Evolutionary conservation across 2,888 invertebrate species (phyloP).

Genomic region (Anagyrus pseudococci): DNA sequence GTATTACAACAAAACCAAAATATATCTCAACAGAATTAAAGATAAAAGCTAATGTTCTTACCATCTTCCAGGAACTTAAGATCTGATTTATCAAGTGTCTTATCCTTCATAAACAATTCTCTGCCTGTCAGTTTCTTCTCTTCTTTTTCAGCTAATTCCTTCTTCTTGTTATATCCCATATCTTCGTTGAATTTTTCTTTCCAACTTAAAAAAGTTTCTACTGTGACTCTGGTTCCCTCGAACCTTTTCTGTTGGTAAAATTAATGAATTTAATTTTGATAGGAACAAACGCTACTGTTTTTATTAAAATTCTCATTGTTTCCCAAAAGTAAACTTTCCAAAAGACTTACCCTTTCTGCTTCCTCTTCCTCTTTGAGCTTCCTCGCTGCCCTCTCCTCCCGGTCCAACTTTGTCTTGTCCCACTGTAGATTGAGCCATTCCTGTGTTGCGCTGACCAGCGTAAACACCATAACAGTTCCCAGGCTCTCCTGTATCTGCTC

Average conservation of each 20-base stretch:
- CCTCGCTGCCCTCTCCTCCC: constrained; percentile 74
- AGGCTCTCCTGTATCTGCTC: constrained; percentile 84
- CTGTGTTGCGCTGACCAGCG: constrained; percentile 89
- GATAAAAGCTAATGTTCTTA: too few relatives aligned
- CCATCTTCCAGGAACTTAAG: constrained; percentile 93
- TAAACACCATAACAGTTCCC: constrained; percentile 98
- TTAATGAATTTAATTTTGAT: constrained; percentile 2
- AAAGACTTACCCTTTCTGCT: constrained; percentile 75
- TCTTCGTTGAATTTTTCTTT: constrained; percentile 92
- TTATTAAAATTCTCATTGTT: too few relatives aligned
- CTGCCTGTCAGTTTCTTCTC: constrained; percentile 88
- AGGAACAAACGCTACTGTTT: too few relatives aligned
- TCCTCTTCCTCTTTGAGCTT: constrained; percentile 81
- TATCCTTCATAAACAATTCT: constrained; percentile 93
- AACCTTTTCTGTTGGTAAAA: constrained; percentile 77
- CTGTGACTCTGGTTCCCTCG: constrained; percentile 94
- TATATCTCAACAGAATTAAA: constrained; percentile 13
- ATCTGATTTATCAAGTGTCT: constrained; percentile 94
- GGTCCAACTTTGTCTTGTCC: constrained; percentile 77
- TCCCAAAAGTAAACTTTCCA: too few relatives aligned
- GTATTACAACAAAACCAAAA: constrained; percentile 25
- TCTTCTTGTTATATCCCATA: constrained; percentile 76
- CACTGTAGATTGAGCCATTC: constrained; percentile 90
- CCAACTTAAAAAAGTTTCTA: constrained; percentile 96
- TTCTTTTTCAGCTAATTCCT: constrained; percentile 75